A percentile compares a stretch with the other conserved stretches of the same genome.
These are phyloP conservation scores for Eulithis prunata DNA, from an alignment of 2,888 invertebrate species.

Conservation along the genomic window DNA sequence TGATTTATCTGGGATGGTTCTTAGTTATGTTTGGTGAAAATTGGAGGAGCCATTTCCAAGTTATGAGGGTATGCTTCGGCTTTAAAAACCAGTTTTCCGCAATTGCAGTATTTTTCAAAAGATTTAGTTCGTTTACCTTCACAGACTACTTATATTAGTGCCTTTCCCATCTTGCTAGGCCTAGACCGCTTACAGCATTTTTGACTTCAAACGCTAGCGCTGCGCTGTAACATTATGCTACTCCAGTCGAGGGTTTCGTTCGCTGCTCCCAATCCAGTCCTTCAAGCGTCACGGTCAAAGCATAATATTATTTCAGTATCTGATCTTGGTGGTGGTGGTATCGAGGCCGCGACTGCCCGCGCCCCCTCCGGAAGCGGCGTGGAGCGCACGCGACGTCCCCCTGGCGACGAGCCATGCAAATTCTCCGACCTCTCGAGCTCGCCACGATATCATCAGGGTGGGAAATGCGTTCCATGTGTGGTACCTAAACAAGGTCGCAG, in stretches of 20 bases:
- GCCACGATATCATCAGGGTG: conserved; percentile 54
- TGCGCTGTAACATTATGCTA: neutral
- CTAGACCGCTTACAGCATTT: neutral
- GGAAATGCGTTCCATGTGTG: conserved; percentile 63
- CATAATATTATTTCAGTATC: conserved; percentile 62
- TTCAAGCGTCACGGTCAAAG: conserved; percentile 54
- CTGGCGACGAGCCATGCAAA: conserved; percentile 76
- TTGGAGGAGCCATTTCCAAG: too few relatives aligned
- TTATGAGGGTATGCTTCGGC: too few relatives aligned
- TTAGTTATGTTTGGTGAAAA: too few relatives aligned
- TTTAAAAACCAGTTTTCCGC: too few relatives aligned
- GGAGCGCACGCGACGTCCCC: conserved; percentile 69
- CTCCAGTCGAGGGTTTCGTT: neutral
- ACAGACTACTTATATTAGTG: too few relatives aligned
- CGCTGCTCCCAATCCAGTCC: conserved; percentile 29
- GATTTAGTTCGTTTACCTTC: too few relatives aligned
- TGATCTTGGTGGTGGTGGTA: conserved; percentile 67
- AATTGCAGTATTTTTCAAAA: too few relatives aligned
- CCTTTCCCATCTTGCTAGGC: too few relatives aligned
- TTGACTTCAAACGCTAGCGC: neutral
- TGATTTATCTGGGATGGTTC: too few relatives aligned
- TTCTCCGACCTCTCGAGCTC: conserved; percentile 62
- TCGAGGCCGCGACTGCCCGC: conserved; percentile 61
- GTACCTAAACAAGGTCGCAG: conserved; percentile 62
- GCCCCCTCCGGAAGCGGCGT: conserved; percentile 68